Evolutionary conservation across 2,888 invertebrate genomes (phyloP), one percentile per base, ranked within the genome.

Genomic region (Heterodera filipjevi): DNA sequence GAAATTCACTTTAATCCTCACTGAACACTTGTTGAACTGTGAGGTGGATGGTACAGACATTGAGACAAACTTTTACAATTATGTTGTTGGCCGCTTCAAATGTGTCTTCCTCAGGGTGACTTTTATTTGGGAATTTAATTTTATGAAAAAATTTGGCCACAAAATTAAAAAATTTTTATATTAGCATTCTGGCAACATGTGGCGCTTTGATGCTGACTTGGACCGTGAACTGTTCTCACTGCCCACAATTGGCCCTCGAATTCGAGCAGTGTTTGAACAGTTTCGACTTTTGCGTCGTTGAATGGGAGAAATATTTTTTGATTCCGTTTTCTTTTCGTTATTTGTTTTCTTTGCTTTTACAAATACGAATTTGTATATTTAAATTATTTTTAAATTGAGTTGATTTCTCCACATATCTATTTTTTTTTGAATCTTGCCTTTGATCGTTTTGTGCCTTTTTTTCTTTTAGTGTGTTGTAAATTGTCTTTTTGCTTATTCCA

Each of bases 161-260:
- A n/a, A n/a, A n/a, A n/a, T 49, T 44, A 27, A 80, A 39, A 75
- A 32, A 8, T 0, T 39, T 39, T 39, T 39, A 2, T 93, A n/a
- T 64, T 92, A 97, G 96, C 96, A 98, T 90, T 95, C 96, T 90
- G 95, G 96, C 89, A 95, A 97, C 92, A 96, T 98, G 33, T 95
- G 95, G 91, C 95, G 95, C 89, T 97, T 96, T 92, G 95, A 95
- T 90, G 94, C 94, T 84, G 96, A 96, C 0, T 90, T 99, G 90
- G 96, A 97, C 90, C 95, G 95, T 0, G 92, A 98, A 71, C 92
- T 99, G 68, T 99, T 99, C 91, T 96, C 97, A 90, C 96, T 97
- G 86, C 80, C 79, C 30, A 96, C 97, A 90, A 92, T 97, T 89
- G 98, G 98, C 90, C 93, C 95, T 3, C 96, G 96, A 90, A 96